A percentile compares a stretch with the other conserved stretches of the same genome.
Conservation (phyloP, 2,888 invertebrate genomes). For the Tetropium fuscum region DNA sequence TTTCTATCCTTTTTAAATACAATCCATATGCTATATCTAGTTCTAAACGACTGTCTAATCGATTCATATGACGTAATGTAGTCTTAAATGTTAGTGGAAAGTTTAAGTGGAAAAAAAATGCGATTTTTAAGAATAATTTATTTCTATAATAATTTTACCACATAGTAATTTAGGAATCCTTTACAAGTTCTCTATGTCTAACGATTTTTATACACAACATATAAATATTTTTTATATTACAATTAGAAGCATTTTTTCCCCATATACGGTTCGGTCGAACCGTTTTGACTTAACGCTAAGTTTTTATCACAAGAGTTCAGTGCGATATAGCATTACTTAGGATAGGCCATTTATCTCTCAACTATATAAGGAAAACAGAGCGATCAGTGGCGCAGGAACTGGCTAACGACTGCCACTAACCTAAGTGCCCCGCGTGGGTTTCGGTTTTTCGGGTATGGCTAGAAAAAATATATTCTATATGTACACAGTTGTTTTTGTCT, state of each 20-base stretch:
- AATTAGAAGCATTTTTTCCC: conserved; percentile 62
- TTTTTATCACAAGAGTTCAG: conserved; percentile 40
- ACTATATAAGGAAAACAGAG: neutral
- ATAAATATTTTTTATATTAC: conserved; percentile 53
- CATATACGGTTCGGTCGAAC: conserved; percentile 48
- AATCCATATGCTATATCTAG: too few species aligned
- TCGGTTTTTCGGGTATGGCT: too few species aligned
- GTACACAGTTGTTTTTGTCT: too few species aligned
- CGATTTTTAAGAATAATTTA: conserved; percentile 37
- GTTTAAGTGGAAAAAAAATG: neutral
- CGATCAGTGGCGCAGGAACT: too few species aligned
- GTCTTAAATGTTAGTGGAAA: too few species aligned
- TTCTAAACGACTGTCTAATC: too few species aligned
- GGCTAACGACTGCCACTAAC: too few species aligned
- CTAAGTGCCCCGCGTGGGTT: too few species aligned
- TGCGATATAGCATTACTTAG: conserved; percentile 22
- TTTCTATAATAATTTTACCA: conserved; percentile 35
- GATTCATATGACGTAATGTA: too few species aligned
- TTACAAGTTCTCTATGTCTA: conserved; percentile 18
- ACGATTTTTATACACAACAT: conserved; percentile 54
- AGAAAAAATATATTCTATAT: too few species aligned
- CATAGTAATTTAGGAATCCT: conserved; percentile 39
- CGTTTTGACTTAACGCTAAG: conserved; percentile 35
- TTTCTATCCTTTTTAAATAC: too few species aligned
- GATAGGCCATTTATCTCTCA: conserved; percentile 1